Percentiles rank a stretch among this genome's conserved stretches.
These are phyloP conservation scores for Tenthredo scrophulariae DNA, from an alignment of 2,888 invertebrate genomes.

Conservation along the genomic window DNA sequence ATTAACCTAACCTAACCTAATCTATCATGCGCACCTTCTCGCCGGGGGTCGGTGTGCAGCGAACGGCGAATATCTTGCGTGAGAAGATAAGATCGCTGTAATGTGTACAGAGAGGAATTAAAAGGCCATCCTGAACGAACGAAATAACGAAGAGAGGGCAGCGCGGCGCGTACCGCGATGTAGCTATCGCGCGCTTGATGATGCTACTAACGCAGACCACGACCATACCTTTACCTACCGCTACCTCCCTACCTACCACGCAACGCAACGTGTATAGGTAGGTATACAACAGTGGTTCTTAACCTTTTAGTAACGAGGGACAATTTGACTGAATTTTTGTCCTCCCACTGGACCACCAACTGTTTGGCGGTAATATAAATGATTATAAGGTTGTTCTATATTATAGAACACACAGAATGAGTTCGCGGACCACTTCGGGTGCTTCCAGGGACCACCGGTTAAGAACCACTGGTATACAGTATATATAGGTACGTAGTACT, in stretches of 20 bases:
- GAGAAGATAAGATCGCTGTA: neutral
- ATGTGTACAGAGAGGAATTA: neutral
- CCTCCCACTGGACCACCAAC: too few relatives aligned
- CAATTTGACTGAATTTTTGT: too few relatives aligned
- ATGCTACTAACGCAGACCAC: neutral
- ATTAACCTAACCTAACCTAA: neutral
- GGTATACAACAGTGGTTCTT: too few relatives aligned
- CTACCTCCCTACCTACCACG: neutral
- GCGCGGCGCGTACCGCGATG: neutral
- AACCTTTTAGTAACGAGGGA: too few relatives aligned
- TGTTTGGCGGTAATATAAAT: too few relatives aligned
- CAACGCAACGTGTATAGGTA: neutral
- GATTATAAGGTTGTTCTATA: too few relatives aligned
- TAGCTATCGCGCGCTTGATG: too few relatives aligned
- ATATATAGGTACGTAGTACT: neutral
- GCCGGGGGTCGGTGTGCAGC: neutral
- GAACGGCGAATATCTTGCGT: neutral
- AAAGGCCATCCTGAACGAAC: neutral
- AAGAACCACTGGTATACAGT: too few relatives aligned
- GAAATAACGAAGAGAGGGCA: neutral
- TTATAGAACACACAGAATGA: too few relatives aligned
- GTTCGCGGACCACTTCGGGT: too few relatives aligned
- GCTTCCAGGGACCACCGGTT: too few relatives aligned
- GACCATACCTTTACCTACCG: too few relatives aligned
- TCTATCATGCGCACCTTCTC: neutral